A percentile compares a stretch with the other conserved stretches of the same genome.
Conservation (phyloP, 2,888 invertebrate species). For the Sclerodermus sp. region DNA sequence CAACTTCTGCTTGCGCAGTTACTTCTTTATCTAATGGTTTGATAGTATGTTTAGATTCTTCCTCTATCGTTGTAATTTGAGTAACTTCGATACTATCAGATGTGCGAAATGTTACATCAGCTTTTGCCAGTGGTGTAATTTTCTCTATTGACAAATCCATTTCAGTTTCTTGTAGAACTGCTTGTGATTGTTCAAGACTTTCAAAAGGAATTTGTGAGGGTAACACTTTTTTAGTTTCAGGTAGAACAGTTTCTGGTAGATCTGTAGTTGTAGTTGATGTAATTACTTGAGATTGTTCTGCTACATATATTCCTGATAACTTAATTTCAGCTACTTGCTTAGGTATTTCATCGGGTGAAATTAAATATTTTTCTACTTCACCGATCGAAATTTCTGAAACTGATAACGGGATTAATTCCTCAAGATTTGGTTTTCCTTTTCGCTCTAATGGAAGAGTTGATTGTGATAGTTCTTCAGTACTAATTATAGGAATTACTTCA, state of each 20-base stretch:
- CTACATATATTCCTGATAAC: constrained; percentile 47
- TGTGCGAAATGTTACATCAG: constrained; percentile 43
- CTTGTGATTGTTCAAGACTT: constrained; percentile 50
- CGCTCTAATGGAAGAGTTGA: constrained; percentile 31
- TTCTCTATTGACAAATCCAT: constrained; percentile 25
- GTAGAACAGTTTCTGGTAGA: constrained; percentile 31
- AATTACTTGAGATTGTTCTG: constrained; percentile 50
- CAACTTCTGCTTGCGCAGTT: constrained; percentile 56
- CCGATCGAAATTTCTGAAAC: constrained; percentile 45
- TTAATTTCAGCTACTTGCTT: constrained; percentile 44
- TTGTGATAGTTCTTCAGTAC: constrained; percentile 28
- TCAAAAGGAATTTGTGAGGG: constrained; percentile 55
- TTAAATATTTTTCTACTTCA: constrained; percentile 50
- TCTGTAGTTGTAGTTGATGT: constrained; percentile 39
- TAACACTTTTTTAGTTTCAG: constrained; percentile 44
- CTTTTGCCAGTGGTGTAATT: constrained; percentile 30
- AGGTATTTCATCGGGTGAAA: constrained; percentile 38
- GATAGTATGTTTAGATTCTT: constrained; percentile 51
- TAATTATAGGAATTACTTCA: constrained; percentile 39
- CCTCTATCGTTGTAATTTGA: constrained; percentile 54
- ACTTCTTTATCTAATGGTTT: constrained; percentile 57
- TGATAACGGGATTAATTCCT: constrained; percentile 36
- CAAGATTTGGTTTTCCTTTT: constrained; percentile 35
- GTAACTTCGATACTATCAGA: constrained; percentile 53
- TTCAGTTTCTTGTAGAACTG: constrained; percentile 45